Base-by-base conservation (phyloP, 2,888 invertebrate genomes). In the Dichetophora obliterata region DNA sequence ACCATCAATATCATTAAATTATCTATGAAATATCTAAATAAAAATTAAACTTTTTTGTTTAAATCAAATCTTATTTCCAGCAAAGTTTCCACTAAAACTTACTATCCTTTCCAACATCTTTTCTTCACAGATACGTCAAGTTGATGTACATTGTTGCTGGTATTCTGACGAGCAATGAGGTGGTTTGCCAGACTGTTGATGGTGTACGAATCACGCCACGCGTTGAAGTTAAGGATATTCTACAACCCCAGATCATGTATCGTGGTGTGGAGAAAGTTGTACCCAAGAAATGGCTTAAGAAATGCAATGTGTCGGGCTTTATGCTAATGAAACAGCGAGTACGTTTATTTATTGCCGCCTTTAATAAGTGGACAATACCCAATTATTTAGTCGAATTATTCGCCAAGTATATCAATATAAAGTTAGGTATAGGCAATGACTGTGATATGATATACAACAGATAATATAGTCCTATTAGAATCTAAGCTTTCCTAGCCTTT, bases 131-230 rank as follows among this genome's bases (percentile, higher is more conserved):
- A 82, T 87, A 88, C 75, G 85, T 88, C 75, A 88, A 88, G 81
- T 83, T 88, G 80, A 85, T 88, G 82, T 88, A 88, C 80, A 88
- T 88, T 79, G 88, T 88, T 52, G 86, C 87, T 48, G 88, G 88
- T 52, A 88, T 88, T 68, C 81, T 88, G 52, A 83, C 86, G 68
- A 87, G 88, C 78, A 88, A 88, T 79, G 88, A 83, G 76, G 87
- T 86, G 76, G 85, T 88, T 71, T 88, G 88, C 80, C 85, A 87
- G 69, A 88, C 87, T 6, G 87, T 88, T 24, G 88, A 88, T 80
- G 82, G 85, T 80, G 88, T 88, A 19, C 85, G 86, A 77, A 86
- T 88, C 43, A 84, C 87, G 66, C 88, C 88, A 77, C 84, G 86
- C 75, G 84, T 86, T 24, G 85, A 88, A 69, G 82, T 86, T 59